These are phyloP conservation scores for Drosophila navojoa DNA, from an alignment of 1,140 invertebrate species.

Conservation along the genomic window DNA sequence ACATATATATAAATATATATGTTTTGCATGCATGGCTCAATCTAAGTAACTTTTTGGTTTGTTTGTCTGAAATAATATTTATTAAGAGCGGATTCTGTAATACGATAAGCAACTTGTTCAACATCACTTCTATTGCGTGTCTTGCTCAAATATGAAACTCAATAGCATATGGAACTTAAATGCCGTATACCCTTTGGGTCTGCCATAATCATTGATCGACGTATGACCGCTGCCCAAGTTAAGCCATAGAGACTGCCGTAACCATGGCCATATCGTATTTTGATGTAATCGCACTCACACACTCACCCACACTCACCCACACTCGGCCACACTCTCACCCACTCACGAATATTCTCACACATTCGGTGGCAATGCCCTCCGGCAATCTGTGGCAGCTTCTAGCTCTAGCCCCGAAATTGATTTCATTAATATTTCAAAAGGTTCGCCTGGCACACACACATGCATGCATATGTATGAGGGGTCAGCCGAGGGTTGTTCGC, in stretches of 20 bases:
- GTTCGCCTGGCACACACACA: conserved; percentile 40
- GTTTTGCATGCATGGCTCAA: no score
- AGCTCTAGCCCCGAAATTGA: conserved; percentile 60
- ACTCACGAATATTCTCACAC: not conserved
- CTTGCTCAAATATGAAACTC: not conserved
- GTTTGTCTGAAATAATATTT: not conserved
- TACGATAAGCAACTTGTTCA: not conserved
- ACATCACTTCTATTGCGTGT: not conserved
- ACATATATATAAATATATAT: no score
- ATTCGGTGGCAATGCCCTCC: conserved; percentile 19
- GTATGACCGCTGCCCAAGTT: conserved; percentile 22
- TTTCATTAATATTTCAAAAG: conserved; percentile 82
- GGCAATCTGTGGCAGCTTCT: conserved; percentile 45
- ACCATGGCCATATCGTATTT: conserved; percentile 56
- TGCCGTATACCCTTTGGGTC: not conserved
- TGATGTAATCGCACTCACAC: conserved; percentile 44
- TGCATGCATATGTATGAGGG: conserved; percentile 20
- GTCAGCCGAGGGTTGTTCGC: not conserved
- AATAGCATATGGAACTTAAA: not conserved
- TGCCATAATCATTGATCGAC: conserved; percentile 4
- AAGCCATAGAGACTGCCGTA: conserved; percentile 31
- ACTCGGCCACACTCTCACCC: not conserved
- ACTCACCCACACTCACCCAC: conserved; percentile 1
- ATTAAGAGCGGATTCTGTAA: not conserved
- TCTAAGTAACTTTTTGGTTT: not conserved